Evolutionary conservation across 2,888 invertebrate species (phyloP).

Genomic region (Hirtodrosophila cameraria): DNA sequence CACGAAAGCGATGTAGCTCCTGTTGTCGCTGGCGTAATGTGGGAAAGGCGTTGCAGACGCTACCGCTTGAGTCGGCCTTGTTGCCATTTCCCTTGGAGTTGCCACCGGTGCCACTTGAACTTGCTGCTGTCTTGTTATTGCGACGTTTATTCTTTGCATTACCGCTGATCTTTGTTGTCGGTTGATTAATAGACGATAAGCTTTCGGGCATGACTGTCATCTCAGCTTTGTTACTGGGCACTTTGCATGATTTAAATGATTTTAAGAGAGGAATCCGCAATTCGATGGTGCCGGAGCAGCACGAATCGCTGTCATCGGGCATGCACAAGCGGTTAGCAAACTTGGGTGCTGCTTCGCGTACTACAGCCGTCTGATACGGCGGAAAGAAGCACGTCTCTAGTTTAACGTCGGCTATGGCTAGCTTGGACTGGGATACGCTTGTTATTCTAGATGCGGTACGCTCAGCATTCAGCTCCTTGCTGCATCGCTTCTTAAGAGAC

Average conservation of each 20-base stretch:
- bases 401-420: conserved; percentile 29
- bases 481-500: conserved; percentile 50
- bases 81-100: neutral
- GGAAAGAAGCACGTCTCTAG: conserved; percentile 61
- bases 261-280: conserved; percentile 37
- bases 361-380: conserved; percentile 65
- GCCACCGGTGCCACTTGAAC: conserved; percentile 4
- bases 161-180: neutral
- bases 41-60: conserved; percentile 10
- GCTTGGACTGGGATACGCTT: conserved; percentile 1
- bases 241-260: conserved; percentile 3
- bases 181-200: conserved; percentile 6
- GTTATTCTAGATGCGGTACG: neutral
- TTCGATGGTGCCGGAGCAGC: conserved; percentile 39
- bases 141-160: conserved; percentile 29
- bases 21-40: conserved; percentile 68
- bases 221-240: neutral
- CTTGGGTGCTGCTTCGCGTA: conserved; percentile 60
- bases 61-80: conserved; percentile 11
- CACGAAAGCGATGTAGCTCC: conserved; percentile 72
- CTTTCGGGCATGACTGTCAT: conserved; percentile 5
- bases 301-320: conserved; percentile 54
- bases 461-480: conserved; percentile 21
- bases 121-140: conserved; percentile 2
- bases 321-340: conserved; percentile 54